Conservation (phyloP, 2,888 invertebrate genomes). For the Scelioninae gen. 2 region DNA sequence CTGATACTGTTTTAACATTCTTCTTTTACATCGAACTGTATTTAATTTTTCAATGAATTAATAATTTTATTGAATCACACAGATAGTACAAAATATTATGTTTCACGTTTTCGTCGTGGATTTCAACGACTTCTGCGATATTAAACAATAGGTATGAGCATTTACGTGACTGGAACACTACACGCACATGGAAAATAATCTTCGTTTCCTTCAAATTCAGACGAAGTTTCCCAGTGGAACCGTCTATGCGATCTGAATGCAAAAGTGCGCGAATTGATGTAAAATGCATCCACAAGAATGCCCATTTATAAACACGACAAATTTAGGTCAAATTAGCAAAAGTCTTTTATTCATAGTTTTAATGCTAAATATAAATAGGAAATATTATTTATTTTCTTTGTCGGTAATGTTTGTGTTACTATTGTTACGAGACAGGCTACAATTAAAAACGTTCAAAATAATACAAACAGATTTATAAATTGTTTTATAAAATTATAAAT, state of each 20-base stretch:
- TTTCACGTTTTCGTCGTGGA: conserved; percentile 28
- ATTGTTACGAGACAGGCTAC: no score
- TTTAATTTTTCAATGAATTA: neutral
- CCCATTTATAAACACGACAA: conserved; percentile 11
- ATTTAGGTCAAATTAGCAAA: neutral
- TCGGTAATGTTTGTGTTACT: no score
- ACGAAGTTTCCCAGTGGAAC: conserved; percentile 32
- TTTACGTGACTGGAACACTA: conserved; percentile 33
- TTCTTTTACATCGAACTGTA: no score
- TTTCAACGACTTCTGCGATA: conserved; percentile 29
- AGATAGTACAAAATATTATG: conserved; percentile 7
- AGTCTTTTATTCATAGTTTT: no score
- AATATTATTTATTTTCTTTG: no score
- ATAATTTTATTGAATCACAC: neutral
- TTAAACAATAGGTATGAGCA: conserved; percentile 33
- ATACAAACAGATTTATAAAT: no score
- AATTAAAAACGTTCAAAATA: no score
- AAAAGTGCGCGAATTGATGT: conserved; percentile 15
- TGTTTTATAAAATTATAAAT: no score
- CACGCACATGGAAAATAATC: conserved; percentile 31
- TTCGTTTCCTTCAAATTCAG: conserved; percentile 40
- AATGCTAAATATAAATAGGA: no score
- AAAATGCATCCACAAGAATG: conserved; percentile 26
- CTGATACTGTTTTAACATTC: no score
- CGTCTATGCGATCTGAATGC: conserved; percentile 18